phyloP scores from a whole-genome alignment of 2,113 vertebrate genomes.

The Deroptyus accipitrinus region DNA sequence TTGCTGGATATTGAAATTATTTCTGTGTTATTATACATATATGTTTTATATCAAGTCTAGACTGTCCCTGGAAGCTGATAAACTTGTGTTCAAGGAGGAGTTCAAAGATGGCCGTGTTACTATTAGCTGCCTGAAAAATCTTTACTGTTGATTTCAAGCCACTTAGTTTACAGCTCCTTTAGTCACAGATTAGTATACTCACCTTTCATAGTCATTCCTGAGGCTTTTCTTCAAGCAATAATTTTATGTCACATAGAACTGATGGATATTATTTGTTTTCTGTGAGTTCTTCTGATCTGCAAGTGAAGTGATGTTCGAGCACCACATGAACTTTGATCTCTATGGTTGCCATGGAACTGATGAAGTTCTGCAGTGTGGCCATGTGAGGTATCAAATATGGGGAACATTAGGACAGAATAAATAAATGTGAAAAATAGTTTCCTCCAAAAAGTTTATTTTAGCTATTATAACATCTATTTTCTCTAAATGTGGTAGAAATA shows the following conservation, averaged over 20 bases:
- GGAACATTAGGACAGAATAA: neutral
- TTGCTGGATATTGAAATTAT: neutral
- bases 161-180: neutral
- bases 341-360: neutral
- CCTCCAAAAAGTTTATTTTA: neutral
- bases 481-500: neutral
- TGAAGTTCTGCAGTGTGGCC: neutral
- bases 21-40: neutral
- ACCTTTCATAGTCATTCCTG: neutral
- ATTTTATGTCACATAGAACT: neutral
- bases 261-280: neutral
- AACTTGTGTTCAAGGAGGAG: neutral
- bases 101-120: neutral
- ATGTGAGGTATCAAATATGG: neutral
- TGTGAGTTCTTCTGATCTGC: neutral
- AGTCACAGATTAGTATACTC: neutral
- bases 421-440: neutral
- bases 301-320: neutral
- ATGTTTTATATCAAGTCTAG: neutral
- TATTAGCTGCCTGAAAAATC: neutral
- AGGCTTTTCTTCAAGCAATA: neutral
- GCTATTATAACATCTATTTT: neutral
- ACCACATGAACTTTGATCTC: neutral
- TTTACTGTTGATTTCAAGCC: neutral
- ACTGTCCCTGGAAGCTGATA: neutral